phyloP scores from a whole-genome alignment of 2,113 vertebrate species.

The Coregonus clupeaformis region DNA sequence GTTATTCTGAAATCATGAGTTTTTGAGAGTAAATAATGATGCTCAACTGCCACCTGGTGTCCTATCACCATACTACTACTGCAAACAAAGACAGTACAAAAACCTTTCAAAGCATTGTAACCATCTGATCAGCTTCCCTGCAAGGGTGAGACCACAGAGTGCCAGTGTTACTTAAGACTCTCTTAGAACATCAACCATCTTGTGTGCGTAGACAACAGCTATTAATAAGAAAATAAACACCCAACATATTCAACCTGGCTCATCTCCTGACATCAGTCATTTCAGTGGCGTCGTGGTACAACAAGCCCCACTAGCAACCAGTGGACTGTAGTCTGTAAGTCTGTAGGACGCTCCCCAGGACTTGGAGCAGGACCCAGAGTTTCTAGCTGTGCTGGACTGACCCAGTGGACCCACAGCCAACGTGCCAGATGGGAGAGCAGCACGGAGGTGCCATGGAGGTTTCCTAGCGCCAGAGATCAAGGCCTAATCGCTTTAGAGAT shows the following conservation, averaged over 20 bases:
- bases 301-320: not conserved
- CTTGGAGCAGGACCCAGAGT: not conserved
- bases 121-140: not conserved
- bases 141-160: not conserved
- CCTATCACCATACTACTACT: not conserved
- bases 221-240: not conserved
- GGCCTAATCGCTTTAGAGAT: not conserved
- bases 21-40: not conserved
- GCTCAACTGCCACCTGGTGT: not conserved
- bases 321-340: not conserved
- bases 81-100: not conserved
- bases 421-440: not conserved
- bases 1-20: not conserved
- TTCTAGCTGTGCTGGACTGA: not conserved
- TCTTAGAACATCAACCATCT: not conserved
- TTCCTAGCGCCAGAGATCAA: not conserved
- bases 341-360: not conserved
- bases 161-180: not conserved
- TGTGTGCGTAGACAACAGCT: not conserved
- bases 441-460: not conserved
- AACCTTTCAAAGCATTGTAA: not conserved
- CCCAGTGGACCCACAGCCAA: not conserved
- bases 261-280: not conserved
- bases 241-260: not conserved
- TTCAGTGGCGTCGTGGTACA: no score